Conservation (phyloP, 2,888 invertebrate genomes). For the Phoenoteleia sp. region DNA sequence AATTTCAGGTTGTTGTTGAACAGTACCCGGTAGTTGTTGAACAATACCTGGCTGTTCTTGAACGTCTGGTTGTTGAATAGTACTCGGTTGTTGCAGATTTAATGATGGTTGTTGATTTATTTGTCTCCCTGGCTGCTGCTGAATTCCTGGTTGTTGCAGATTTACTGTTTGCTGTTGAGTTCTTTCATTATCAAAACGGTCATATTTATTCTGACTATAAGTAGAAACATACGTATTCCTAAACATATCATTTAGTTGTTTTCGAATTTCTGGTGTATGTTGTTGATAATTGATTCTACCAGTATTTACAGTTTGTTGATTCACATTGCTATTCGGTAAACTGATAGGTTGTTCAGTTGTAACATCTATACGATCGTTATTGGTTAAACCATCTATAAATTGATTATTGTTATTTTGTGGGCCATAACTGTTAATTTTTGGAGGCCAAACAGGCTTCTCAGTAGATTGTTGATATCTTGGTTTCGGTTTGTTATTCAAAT, state of each 20-base stretch:
- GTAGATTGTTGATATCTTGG: not conserved
- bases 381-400: too few relatives aligned
- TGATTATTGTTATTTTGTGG: not conserved
- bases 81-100: too few relatives aligned
- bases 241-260: not conserved
- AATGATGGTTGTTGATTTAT: not conserved
- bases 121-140: not conserved
- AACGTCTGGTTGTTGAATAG: too few relatives aligned
- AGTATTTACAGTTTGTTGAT: slow-evolving; percentile 5
- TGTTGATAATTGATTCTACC: not conserved
- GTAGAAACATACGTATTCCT: not conserved
- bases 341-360: too few relatives aligned
- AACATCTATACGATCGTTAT: too few relatives aligned
- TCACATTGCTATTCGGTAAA: too few relatives aligned
- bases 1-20: not conserved
- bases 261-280: not conserved
- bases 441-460: slow-evolving; percentile 22
- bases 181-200: not conserved
- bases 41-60: too few relatives aligned
- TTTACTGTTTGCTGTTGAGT: not conserved
- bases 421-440: not conserved
- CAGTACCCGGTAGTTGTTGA: too few relatives aligned
- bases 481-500: not conserved
- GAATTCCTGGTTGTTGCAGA: not conserved
- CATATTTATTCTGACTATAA: not conserved